phyloP scores from a whole-genome alignment of 1,140 invertebrate species.

The Bombus soroeensis region DNA sequence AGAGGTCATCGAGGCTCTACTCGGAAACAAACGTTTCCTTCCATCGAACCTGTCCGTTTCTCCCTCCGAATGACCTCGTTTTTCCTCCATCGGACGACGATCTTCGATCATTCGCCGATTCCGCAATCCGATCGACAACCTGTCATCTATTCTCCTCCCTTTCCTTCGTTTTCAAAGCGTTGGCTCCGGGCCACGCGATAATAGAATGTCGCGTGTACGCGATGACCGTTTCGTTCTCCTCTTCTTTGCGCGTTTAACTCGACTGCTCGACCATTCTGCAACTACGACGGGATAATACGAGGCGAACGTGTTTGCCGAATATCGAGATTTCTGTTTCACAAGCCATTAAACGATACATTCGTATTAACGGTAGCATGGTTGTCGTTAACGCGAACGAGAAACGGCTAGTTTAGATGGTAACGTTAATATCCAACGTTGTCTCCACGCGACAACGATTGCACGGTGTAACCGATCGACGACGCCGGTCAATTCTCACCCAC shows the following conservation, averaged over 20 bases:
- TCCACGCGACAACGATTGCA: background rate
- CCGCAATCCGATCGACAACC: background rate
- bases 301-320: background rate
- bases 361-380: too few species aligned
- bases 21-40: fast-evolving
- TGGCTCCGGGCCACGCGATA: background rate
- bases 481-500: too few species aligned
- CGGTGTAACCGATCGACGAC: background rate
- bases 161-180: background rate
- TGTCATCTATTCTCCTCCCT: background rate
- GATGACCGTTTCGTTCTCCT: background rate
- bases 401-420: background rate
- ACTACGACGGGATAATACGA: background rate
- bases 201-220: background rate
- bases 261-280: too few species aligned
- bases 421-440: background rate
- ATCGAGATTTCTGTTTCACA: background rate
- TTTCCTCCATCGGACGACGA: background rate
- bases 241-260: background rate
- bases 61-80: background rate
- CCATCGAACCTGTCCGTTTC: background rate
- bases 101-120: background rate
- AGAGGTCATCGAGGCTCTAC: background rate
- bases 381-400: background rate
- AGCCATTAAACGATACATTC: background rate